Evolutionary conservation across 1,140 invertebrate genomes (phyloP), one percentile per base, ranked within the genome.

Genomic region (Drosophila cardini): DNA sequence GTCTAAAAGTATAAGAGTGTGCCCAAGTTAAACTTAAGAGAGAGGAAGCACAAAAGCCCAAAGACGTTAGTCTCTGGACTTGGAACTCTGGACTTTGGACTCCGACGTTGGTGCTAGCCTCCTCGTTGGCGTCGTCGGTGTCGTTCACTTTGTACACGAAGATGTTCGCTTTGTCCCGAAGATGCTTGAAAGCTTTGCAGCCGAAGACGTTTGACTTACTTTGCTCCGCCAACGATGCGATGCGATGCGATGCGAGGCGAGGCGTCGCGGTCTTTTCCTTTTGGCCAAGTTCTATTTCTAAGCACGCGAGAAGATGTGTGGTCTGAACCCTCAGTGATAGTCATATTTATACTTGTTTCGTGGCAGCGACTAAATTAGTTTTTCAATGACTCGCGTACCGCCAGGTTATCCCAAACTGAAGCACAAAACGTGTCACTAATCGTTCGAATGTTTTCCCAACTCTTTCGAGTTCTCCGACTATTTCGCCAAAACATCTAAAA

Each of bases 341-440:
- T 83, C 83, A 90, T 90, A 90, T 90, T 90, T 90, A 90, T 90
- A 87, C 83, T 87, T 90, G 78, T 79, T 55, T 53, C 76, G 70
- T 70, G 55, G 74, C 80, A 80, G 72, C 72, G 80, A 86, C 78
- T 74, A 87, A 87, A 90, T 90, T 90, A 90, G 87, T 90, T 90
- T 90, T 87, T 84, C 89, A 80, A 85, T 78, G 80, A 71, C 87
- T 79, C 80, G 89, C 87, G 89, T 63, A 64, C 72, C 56, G 80
- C 76, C 60, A 87, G 71, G 84, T 87, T 87, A 83, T 83, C 67
- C 48, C 60, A 79, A 79, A 45, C 80, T 61, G 11, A 62, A 26
- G 21, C 21, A 26, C 21, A 26, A 7, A 69, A 62, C 46, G 43
- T 62, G 62, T 61, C 13, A 26, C 46, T 3, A 70, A 50, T 2